Evolutionary conservation across 2,797 vertebrate species (phyloP).

Genomic region (Neosalanx taihuensis): DNA sequence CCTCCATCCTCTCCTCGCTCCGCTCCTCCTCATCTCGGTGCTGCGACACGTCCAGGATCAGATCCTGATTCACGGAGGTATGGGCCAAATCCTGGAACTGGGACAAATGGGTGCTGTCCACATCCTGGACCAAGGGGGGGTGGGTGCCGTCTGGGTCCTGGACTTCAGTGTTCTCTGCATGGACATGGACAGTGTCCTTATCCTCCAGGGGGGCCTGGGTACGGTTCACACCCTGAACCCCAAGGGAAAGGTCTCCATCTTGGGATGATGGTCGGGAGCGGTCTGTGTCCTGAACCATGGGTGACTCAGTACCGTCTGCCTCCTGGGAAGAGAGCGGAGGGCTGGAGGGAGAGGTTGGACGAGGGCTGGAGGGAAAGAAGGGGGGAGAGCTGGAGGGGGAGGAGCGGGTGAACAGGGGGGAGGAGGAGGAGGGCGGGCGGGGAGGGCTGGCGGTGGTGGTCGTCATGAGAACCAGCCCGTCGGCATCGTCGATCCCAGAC

Average conservation of each 20-base stretch:
- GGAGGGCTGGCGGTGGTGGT: neutral
- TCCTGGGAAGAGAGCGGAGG: neutral
- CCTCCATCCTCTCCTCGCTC: constrained; percentile 10
- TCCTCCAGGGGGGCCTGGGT: neutral
- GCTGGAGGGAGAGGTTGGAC: constrained; percentile 10
- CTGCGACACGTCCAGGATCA: neutral
- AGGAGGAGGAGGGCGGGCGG: neutral
- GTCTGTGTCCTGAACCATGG: neutral
- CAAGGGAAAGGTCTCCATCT: too few relatives aligned
- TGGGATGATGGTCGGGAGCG: neutral
- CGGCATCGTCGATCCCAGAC: too few relatives aligned
- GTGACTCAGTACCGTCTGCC: neutral
- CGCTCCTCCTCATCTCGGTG: neutral
- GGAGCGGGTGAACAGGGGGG: neutral
- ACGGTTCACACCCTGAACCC: neutral
- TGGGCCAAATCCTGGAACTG: neutral
- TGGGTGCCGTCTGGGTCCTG: neutral
- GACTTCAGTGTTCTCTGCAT: neutral
- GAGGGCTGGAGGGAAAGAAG: neutral
- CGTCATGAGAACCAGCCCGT: neutral
- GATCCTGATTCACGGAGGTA: neutral
- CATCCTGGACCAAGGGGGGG: neutral
- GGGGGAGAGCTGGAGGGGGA: constrained; percentile 4
- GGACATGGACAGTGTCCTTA: too few relatives aligned
- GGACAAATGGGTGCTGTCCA: neutral